A percentile compares a stretch with the other conserved stretches of the same genome.
Conservation (phyloP, 1,140 invertebrate species). For the Magallana gigas region DNA sequence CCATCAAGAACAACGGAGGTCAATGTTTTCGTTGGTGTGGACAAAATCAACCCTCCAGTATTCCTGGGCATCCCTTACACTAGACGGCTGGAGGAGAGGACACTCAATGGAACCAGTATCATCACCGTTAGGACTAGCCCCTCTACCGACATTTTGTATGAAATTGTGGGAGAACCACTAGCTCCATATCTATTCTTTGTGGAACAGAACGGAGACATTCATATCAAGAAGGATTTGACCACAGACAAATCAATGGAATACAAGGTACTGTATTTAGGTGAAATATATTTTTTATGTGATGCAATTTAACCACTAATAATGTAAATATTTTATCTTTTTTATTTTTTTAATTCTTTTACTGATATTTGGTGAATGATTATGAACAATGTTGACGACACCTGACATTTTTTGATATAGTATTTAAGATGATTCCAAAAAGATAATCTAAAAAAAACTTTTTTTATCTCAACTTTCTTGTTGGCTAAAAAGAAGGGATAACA, state of each 20-base stretch:
- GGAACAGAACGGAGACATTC: constrained; percentile 76
- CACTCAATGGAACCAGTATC: constrained; percentile 43
- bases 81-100: constrained; percentile 48
- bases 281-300: neutral
- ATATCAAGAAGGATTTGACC: constrained; percentile 47
- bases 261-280: constrained; percentile 49
- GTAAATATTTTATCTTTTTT: too few species aligned
- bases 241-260: constrained; percentile 55
- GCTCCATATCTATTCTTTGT: constrained; percentile 59
- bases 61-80: constrained; percentile 42
- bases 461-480: too few species aligned
- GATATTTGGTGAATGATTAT: too few species aligned
- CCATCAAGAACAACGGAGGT: constrained; percentile 51
- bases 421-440: too few species aligned
- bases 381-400: too few species aligned
- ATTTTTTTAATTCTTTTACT: too few species aligned
- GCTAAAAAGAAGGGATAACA: too few species aligned
- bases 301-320: too few species aligned
- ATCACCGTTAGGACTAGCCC: constrained; percentile 30
- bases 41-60: constrained; percentile 43
- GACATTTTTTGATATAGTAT: too few species aligned
- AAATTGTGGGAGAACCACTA: constrained; percentile 58
- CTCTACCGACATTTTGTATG: constrained; percentile 57
- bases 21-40: constrained; percentile 41
- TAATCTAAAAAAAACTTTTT: too few species aligned